Percentiles rank a stretch among this genome's conserved stretches.
Evolutionary conservation across 2,113 vertebrate genomes (phyloP).

Genomic region (Pseudorasbora parva): DNA sequence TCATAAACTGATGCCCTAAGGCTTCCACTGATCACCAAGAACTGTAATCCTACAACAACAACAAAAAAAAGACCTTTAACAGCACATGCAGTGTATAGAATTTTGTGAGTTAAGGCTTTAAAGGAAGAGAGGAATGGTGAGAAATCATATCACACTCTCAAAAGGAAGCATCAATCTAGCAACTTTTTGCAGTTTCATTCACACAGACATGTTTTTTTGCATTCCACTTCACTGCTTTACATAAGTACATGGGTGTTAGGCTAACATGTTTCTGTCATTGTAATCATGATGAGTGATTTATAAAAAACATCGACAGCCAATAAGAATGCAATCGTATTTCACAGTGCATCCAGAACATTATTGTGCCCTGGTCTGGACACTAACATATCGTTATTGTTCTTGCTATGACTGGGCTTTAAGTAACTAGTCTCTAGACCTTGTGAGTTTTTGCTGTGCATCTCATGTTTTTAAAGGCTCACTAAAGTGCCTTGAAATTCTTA

Average conservation of each 20-base stretch:
- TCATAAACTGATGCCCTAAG: slow-evolving; percentile 5
- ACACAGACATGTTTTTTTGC: neutral
- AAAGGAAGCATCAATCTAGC: neutral
- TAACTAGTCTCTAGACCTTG: too few relatives aligned
- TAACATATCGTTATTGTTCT: too few relatives aligned
- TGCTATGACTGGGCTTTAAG: too few relatives aligned
- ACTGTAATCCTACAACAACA: neutral
- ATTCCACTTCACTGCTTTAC: neutral
- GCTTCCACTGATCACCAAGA: neutral
- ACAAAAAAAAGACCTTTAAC: neutral
- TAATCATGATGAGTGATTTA: too few relatives aligned
- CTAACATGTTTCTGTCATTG: too few relatives aligned
- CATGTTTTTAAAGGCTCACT: too few relatives aligned
- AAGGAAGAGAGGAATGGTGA: neutral
- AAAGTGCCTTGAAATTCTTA: too few relatives aligned
- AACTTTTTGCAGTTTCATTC: neutral
- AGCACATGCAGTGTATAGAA: neutral
- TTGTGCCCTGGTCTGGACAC: too few relatives aligned
- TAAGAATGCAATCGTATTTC: too few relatives aligned
- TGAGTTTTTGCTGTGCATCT: too few relatives aligned
- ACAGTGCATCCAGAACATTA: too few relatives aligned
- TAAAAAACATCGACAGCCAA: too few relatives aligned
- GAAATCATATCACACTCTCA: neutral
- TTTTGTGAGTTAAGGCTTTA: neutral
- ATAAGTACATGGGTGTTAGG: neutral